Percentiles rank a stretch among this genome's conserved stretches.
Evolutionary conservation across 1,140 invertebrate genomes (phyloP).

Genomic region (Camponotus pennsylvanicus): DNA sequence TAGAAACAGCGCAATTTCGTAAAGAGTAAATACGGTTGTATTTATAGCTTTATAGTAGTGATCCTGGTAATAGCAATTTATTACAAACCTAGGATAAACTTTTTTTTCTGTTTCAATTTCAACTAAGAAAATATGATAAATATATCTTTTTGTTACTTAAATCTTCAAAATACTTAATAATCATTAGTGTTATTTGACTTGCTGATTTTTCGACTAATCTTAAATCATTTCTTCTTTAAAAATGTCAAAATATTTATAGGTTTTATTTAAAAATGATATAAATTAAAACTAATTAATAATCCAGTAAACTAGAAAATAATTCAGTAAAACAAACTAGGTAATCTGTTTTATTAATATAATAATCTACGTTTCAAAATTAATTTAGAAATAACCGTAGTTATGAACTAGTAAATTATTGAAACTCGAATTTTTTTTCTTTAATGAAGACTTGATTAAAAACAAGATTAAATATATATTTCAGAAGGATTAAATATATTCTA

Average conservation of each 20-base stretch:
- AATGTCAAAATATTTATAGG: background rate
- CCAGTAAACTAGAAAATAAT: background rate
- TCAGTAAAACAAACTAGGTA: background rate
- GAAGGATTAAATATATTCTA: conserved; percentile 13
- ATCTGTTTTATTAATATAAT: background rate
- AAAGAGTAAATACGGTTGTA: background rate
- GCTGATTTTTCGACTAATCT: background rate
- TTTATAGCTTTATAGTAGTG: background rate
- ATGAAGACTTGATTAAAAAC: background rate
- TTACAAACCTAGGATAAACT: background rate
- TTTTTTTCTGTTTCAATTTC: background rate
- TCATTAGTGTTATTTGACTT: background rate
- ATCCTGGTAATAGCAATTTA: conserved; percentile 18
- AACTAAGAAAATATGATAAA: background rate
- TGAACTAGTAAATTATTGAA: background rate
- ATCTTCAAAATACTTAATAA: background rate
- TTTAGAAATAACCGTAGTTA: background rate
- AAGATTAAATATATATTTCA: background rate
- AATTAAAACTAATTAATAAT: background rate
- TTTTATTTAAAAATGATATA: background rate
- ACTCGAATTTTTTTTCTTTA: background rate
- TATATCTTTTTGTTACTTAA: background rate
- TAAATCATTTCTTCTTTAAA: background rate
- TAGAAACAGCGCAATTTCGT: conserved; percentile 32
- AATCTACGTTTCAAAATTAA: background rate